Evolutionary conservation across 2,888 invertebrate species (phyloP), one percentile per base, ranked within the genome.

Genomic region (Lacanobia oleracea): DNA sequence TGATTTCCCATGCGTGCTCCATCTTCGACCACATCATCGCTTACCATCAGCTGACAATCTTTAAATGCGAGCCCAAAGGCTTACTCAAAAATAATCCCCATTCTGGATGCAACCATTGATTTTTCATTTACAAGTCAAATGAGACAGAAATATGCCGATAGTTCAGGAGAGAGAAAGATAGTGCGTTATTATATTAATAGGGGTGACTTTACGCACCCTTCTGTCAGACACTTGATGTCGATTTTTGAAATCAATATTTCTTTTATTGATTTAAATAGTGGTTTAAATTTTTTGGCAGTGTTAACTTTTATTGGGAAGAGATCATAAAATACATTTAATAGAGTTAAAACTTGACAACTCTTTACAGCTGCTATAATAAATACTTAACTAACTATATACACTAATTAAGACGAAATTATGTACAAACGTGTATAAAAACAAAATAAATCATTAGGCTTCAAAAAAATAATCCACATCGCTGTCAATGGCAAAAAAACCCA

Each of bases 101-200:
- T 53, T 33, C 37, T 27, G 50, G 43, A n/a, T 81, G 75, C 74
- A 77, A 67, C 45, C 87, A 91, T 93, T 85, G 93, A 93, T 93
- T 93, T 91, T 93, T 92, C 90, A 92, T 93, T 93, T 93, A 91
- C 91, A 92, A 91, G 91, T 79, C 81, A 83, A 87, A 78, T 81
- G 91, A 90, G 91, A 92, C 77, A 72, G 87, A 64, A 23, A 68
- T 51, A 75, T 56, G 45, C 14, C 0, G 0, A 21, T 33, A 43
- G 8, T 14, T 14, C 18, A 21, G 2, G 90, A 77, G 89, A 56
- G 91, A 92, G 80, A 1, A 90, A 72, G 93, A 92, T 75, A 75
- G 76, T 59, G 68, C 70, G 86, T 89, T 84, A 74, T 74, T 48
- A 71, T 91, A 90, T 91, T 91, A 92, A 91, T 90, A 91, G 90